Percentiles rank a stretch among this genome's conserved stretches.
phyloP scores from a whole-genome alignment of 1,140 invertebrate species.

The Leptopilina clavipes region DNA sequence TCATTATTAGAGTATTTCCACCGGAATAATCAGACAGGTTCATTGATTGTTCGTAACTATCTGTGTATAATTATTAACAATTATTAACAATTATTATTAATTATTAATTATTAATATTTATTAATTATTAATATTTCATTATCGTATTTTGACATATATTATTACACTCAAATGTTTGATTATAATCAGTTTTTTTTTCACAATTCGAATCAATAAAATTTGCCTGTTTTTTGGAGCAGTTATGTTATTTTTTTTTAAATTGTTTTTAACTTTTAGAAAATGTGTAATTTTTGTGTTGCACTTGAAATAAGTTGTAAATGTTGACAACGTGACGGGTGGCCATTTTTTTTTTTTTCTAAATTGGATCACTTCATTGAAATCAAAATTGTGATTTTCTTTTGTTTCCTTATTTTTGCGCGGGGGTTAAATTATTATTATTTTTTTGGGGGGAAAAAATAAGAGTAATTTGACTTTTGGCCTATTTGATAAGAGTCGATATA shows the following conservation, averaged over 20 bases:
- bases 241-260: too few relatives aligned
- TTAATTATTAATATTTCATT: background rate
- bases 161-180: too few relatives aligned
- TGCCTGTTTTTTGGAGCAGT: too few relatives aligned
- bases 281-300: background rate
- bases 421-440: too few relatives aligned
- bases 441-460: too few relatives aligned
- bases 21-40: slow-evolving; percentile 41
- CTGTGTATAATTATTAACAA: background rate
- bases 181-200: too few relatives aligned
- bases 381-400: background rate
- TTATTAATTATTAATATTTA: background rate
- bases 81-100: background rate
- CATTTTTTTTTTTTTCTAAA: background rate
- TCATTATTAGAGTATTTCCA: slow-evolving; percentile 21
- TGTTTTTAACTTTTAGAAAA: background rate
- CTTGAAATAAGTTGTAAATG: background rate
- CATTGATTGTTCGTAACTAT: slow-evolving; percentile 38
- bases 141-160: too few relatives aligned
- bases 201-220: too few relatives aligned
- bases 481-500: too few relatives aligned
- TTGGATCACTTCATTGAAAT: background rate
- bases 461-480: too few relatives aligned
- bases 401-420: background rate
- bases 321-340: background rate